Percentiles rank a stretch among this genome's conserved stretches.
phyloP scores from a whole-genome alignment of 2,113 vertebrate genomes.

The Sus scrofa region T2T-Sscrofa CM000824.6:64772001-64772500 shows the following conservation, averaged over 20 bases:
- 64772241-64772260: too few species aligned
- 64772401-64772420: not conserved
- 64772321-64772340: not conserved
- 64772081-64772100: too few species aligned
- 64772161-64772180: too few species aligned
- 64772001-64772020: not conserved
- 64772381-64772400: slow-evolving; percentile 32
- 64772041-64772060: not conserved
- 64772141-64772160: too few species aligned
- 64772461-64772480: not conserved
- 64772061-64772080: too few species aligned
- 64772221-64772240: too few species aligned
- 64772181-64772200: too few species aligned
- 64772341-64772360: not conserved
- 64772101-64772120: too few species aligned
- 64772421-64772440: not conserved
- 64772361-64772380: not conserved
- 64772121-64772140: too few species aligned
- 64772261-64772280: not conserved
- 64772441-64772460: not conserved
- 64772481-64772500: slow-evolving; percentile 11
- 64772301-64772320: not conserved
- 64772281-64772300: not conserved
- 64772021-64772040: not conserved
- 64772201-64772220: too few species aligned